These are phyloP conservation scores for Psittacula derbiana DNA, from an alignment of 2,797 vertebrate species.

Conservation along the genomic window DNA sequence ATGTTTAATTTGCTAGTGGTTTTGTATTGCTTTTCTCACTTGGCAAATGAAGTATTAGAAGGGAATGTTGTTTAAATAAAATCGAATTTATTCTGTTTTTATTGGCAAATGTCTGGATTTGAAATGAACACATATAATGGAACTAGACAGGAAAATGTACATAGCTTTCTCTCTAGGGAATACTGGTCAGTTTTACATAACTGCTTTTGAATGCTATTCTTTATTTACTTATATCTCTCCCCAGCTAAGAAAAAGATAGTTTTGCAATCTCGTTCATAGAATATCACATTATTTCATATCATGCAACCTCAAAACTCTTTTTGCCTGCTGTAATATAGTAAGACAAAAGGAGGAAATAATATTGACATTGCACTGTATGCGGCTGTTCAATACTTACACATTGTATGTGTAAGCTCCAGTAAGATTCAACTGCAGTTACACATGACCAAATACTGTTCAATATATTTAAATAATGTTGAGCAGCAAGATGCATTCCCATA, in stretches of 20 bases:
- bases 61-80: conserved; percentile 8
- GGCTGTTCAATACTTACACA: background rate
- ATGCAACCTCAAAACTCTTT: background rate
- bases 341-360: conserved; percentile 9
- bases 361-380: background rate
- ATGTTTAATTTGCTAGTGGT: conserved; percentile 2
- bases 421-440: background rate
- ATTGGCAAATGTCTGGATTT: conserved; percentile 26
- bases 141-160: conserved; percentile 38
- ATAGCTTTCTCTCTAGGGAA: conserved; percentile 19
- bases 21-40: background rate
- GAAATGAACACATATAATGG: conserved; percentile 28
- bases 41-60: background rate
- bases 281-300: background rate
- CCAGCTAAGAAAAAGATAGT: background rate
- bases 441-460: background rate
- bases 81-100: conserved; percentile 31
- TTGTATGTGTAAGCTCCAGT: background rate
- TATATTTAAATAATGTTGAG: background rate
- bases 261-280: background rate
- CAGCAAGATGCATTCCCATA: background rate
- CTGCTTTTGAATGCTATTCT: conserved; percentile 28
- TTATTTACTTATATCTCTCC: conserved; percentile 10
- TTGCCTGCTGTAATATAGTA: background rate
- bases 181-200: conserved; percentile 23